These are phyloP conservation scores for Glossosoma conforme DNA, from an alignment of 1,140 invertebrate genomes.

Conservation along the genomic window DNA sequence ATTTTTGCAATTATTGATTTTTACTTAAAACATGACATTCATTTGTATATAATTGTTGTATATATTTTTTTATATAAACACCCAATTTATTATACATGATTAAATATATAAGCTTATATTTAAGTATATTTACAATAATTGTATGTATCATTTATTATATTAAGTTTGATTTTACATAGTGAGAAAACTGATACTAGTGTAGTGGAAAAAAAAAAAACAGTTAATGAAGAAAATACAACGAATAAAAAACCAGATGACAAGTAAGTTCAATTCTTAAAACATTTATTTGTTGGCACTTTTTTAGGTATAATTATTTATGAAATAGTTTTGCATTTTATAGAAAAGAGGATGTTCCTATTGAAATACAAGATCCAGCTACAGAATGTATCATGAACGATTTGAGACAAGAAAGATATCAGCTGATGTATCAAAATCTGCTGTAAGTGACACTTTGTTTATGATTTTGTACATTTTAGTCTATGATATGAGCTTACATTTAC, in stretches of 20 bases:
- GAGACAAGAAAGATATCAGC: slow-evolving; percentile 38
- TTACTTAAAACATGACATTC: too few relatives aligned
- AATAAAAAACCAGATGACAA: background rate
- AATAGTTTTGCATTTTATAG: background rate
- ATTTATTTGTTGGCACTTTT: background rate
- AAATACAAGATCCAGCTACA: slow-evolving; percentile 18
- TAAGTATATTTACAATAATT: too few relatives aligned
- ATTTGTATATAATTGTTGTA: too few relatives aligned
- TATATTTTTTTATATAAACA: too few relatives aligned
- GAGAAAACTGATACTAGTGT: background rate
- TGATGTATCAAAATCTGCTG: slow-evolving; percentile 44
- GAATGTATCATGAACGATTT: slow-evolving; percentile 44
- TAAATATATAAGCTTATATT: too few relatives aligned
- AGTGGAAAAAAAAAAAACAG: background rate
- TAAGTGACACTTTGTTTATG: slow-evolving; percentile 38
- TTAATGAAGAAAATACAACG: slow-evolving; percentile 3
- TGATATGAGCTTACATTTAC: too few relatives aligned
- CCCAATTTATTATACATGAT: too few relatives aligned
- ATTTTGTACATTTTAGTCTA: too few relatives aligned
- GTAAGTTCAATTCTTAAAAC: background rate
- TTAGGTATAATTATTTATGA: background rate
- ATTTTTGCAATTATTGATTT: too few relatives aligned
- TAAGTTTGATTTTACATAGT: slow-evolving; percentile 6
- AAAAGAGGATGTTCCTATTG: background rate
- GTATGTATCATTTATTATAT: too few relatives aligned